These are phyloP conservation scores for Byasa hedistus DNA, from an alignment of 2,888 invertebrate species.

Conservation along the genomic window DNA sequence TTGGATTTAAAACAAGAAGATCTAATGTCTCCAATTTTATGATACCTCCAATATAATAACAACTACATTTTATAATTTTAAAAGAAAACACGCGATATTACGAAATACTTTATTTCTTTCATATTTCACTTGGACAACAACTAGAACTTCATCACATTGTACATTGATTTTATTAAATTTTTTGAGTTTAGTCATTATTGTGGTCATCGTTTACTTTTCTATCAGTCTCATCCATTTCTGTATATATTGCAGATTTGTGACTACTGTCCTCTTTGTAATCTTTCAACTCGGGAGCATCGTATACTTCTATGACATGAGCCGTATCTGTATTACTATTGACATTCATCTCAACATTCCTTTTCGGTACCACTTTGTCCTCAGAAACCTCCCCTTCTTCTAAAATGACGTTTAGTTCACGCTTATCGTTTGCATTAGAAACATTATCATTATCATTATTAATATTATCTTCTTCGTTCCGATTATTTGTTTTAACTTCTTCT, in stretches of 20 bases:
- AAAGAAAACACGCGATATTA: background rate
- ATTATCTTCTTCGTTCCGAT: constrained; percentile 5
- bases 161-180: background rate
- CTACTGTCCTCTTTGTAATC: background rate
- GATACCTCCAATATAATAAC: no score
- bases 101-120: background rate
- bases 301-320: background rate
- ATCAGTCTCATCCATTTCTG: constrained; percentile 12
- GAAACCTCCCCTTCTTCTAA: background rate
- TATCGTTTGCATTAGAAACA: background rate
- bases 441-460: constrained; percentile 1
- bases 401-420: background rate
- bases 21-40: no score
- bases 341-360: background rate
- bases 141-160: background rate
- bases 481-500: background rate
- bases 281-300: background rate
- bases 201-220: constrained; percentile 11
- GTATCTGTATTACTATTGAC: background rate
- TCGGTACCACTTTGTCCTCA: background rate
- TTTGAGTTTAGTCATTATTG: constrained; percentile 3
- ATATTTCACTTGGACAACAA: background rate
- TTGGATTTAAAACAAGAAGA: no score
- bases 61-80: background rate
- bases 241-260: constrained; percentile 1